Percentiles rank a stretch among this genome's conserved stretches.
Conservation (phyloP, 2,113 vertebrate species). For the Kobus ellipsiprymnus region DNA sequence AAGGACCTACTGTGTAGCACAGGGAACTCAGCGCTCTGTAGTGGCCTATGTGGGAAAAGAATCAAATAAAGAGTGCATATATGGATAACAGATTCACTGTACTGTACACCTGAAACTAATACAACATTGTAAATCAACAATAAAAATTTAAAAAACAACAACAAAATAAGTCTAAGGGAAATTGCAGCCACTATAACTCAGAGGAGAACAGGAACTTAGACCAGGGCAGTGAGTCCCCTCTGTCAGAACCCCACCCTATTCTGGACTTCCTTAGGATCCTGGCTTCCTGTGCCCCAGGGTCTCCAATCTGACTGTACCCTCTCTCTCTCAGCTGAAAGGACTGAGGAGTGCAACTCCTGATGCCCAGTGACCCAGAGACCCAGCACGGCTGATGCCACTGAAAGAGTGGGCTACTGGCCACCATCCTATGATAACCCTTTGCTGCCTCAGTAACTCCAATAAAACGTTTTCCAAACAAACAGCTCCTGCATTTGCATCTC, state of each 20-base stretch:
- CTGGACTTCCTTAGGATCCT: neutral
- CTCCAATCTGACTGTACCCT: neutral
- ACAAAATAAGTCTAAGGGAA: neutral
- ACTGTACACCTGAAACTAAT: neutral
- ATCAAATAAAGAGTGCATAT: neutral
- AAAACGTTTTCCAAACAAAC: constrained; percentile 44
- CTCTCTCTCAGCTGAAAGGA: constrained; percentile 61
- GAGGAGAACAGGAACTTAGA: neutral
- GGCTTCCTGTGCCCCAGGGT: accelerated
- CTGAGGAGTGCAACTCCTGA: constrained; percentile 48
- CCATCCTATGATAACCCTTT: neutral
- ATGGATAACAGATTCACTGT: neutral
- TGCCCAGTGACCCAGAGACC: constrained; percentile 43
- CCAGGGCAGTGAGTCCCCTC: neutral
- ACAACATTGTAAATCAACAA: neutral
- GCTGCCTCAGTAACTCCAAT: constrained; percentile 8
- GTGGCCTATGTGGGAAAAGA: neutral
- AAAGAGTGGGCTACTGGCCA: neutral
- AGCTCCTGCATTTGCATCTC: neutral
- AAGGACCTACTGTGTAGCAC: neutral
- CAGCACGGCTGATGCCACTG: neutral
- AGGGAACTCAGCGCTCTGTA: neutral
- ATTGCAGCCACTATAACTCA: neutral
- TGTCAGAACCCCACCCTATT: neutral
- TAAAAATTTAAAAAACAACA: neutral